Conservation (phyloP, 2,797 vertebrate species). For the Hemitrygon akajei region DNA sequence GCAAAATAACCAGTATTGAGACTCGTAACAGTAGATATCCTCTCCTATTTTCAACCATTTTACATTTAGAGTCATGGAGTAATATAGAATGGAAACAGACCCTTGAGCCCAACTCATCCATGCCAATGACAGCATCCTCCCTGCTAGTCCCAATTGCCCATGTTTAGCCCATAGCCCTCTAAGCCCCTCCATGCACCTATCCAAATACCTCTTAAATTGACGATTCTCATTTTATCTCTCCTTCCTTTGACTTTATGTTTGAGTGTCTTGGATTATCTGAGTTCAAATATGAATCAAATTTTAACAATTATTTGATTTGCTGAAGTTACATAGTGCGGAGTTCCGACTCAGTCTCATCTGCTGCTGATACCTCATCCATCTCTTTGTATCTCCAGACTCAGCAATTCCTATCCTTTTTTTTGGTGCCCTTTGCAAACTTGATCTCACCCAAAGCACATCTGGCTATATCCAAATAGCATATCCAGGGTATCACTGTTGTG, state of each 20-base stretch:
- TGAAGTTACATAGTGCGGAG: background rate
- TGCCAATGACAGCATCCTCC: too few species aligned
- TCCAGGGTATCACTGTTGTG: background rate
- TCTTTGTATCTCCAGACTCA: background rate
- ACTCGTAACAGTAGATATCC: background rate
- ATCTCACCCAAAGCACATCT: background rate
- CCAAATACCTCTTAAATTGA: too few species aligned
- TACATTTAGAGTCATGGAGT: too few species aligned
- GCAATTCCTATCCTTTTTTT: background rate
- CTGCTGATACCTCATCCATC: background rate
- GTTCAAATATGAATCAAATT: background rate
- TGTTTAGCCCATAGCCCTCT: too few species aligned
- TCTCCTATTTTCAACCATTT: background rate
- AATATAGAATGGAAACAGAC: too few species aligned
- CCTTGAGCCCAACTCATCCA: too few species aligned
- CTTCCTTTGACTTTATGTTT: background rate
- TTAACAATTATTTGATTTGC: background rate
- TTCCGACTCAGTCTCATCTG: background rate
- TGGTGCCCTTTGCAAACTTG: background rate
- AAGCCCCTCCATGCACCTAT: too few species aligned
- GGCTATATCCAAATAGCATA: background rate
- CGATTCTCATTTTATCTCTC: background rate
- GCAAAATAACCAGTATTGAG: background rate
- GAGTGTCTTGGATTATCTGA: background rate
- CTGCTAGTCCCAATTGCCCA: too few species aligned